Base-by-base conservation (phyloP, 1,140 invertebrate species). In the Zaprionus nigranus region DNA sequence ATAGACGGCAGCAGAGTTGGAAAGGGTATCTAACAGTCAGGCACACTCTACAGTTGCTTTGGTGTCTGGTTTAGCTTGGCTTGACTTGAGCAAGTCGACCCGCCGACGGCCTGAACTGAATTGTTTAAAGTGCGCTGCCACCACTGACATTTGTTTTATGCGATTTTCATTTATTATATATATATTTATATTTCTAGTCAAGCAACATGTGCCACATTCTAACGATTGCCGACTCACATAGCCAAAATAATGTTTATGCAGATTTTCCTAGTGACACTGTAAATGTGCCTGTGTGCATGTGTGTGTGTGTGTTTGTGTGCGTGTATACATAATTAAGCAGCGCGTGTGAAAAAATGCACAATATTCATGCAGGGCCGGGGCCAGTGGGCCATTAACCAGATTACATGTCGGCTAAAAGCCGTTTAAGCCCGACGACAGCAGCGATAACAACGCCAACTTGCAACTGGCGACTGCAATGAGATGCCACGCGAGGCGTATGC, bases 361-460 rank as follows among this genome's bases (percentile, higher is more conserved):
- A 59, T 63, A 69, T 53, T 9, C 60, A 59, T 28, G 67, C 46
- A 49, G 62, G 11, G 28, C 28, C 28, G 7, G 28, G 69, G 69
- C 60, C 73, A 73, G 59, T 56, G 74, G 64, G 66, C 84, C 78
- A 88, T 87, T 87, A 87, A 88, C 61, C 77, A 83, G 83, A 88
- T 87, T 87, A 83, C 81, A 88, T 63, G 79, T 51, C 70, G 72
- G 79, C 84, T 82, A 75, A 88, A 77, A 87, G 74, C 67, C 81
- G 83, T 78, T 87, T 88, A 88, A 87, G 68, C 84, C 63, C 67
- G 68, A 53, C 77, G 65, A 80, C 62, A 84, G 53, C 58, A 49
- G 53, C 81, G 81, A 85, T 75, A 86, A 85, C 75, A 81, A 80
- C 56, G 53, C 20, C 64, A 69, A 53, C 62, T 28, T 7, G 36